These are phyloP conservation scores for Steinernema carpocapsae DNA, from an alignment of 2,888 invertebrate genomes.

Conservation along the genomic window DNA sequence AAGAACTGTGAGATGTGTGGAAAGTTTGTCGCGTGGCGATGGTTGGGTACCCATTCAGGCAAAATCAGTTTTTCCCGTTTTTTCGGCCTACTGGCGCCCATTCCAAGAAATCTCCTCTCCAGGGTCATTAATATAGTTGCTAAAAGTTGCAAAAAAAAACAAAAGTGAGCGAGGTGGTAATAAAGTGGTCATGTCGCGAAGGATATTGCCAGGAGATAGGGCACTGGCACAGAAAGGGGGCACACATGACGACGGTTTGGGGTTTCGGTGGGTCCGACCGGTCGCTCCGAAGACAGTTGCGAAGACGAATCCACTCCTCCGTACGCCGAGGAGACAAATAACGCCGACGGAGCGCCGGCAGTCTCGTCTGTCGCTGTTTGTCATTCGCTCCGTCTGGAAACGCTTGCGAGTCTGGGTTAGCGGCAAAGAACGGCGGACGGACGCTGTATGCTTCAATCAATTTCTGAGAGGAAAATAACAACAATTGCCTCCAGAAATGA, in stretches of 20 bases:
- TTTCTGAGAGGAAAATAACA: conserved; percentile 5
- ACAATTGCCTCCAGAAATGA: background rate
- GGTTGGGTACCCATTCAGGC: too few relatives aligned
- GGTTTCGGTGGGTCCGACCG: background rate
- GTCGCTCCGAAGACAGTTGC: background rate
- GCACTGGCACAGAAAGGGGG: background rate
- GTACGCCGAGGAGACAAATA: too few relatives aligned
- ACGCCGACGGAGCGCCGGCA: too few relatives aligned
- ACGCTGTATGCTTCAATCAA: conserved; percentile 24
- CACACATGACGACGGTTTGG: too few relatives aligned
- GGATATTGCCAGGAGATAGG: background rate
- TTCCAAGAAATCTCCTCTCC: background rate
- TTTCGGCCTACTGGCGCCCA: too few relatives aligned
- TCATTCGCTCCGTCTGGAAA: too few relatives aligned
- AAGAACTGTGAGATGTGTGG: too few relatives aligned
- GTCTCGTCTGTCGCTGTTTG: too few relatives aligned
- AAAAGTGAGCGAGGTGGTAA: background rate
- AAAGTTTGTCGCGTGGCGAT: too few relatives aligned
- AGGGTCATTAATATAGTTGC: conserved; percentile 9
- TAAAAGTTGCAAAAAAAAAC: background rate
- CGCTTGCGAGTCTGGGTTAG: background rate
- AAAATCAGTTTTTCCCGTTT: too few relatives aligned
- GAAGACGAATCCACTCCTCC: too few relatives aligned
- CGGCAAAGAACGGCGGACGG: conserved; percentile 12
- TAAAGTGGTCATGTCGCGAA: background rate